Percentiles rank a stretch among this genome's conserved stretches.
phyloP scores from a whole-genome alignment of 2,113 vertebrate species.

The Jaculus jaculus region DNA sequence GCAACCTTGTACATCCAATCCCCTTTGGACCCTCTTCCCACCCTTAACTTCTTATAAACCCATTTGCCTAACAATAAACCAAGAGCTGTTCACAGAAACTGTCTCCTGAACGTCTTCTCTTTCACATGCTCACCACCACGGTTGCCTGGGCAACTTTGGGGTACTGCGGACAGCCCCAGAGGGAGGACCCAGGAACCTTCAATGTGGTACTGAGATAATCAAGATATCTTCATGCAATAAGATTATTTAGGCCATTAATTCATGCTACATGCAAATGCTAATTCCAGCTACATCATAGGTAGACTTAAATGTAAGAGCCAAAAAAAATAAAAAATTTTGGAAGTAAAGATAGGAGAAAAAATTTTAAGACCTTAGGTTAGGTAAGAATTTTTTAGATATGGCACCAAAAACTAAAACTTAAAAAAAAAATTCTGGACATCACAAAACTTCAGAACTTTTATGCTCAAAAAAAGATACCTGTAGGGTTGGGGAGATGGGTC shows the following conservation, averaged over 20 bases:
- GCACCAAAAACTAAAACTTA: slow-evolving; percentile 19
- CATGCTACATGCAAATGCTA: not conserved
- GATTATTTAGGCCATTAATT: slow-evolving; percentile 5
- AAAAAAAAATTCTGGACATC: not conserved
- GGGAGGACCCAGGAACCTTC: too few relatives aligned
- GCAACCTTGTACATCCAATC: too few relatives aligned
- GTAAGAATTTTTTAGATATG: not conserved
- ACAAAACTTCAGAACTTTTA: slow-evolving; percentile 16
- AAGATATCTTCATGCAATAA: slow-evolving; percentile 6
- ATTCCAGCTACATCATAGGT: not conserved
- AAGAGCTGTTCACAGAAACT: too few relatives aligned
- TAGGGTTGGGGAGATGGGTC: too few relatives aligned
- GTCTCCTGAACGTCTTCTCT: too few relatives aligned
- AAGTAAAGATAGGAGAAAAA: slow-evolving; percentile 18
- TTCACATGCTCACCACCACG: too few relatives aligned
- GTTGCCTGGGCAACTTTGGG: too few relatives aligned
- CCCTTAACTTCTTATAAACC: too few relatives aligned
- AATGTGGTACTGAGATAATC: not conserved
- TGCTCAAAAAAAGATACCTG: not conserved
- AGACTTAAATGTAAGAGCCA: not conserved
- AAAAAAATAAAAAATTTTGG: slow-evolving; percentile 4
- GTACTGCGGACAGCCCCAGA: too few relatives aligned
- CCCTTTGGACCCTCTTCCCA: too few relatives aligned
- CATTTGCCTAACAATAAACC: too few relatives aligned
- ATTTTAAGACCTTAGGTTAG: slow-evolving; percentile 25